Conservation (phyloP, 2,888 invertebrate species). For the Acheta domesticus region DNA sequence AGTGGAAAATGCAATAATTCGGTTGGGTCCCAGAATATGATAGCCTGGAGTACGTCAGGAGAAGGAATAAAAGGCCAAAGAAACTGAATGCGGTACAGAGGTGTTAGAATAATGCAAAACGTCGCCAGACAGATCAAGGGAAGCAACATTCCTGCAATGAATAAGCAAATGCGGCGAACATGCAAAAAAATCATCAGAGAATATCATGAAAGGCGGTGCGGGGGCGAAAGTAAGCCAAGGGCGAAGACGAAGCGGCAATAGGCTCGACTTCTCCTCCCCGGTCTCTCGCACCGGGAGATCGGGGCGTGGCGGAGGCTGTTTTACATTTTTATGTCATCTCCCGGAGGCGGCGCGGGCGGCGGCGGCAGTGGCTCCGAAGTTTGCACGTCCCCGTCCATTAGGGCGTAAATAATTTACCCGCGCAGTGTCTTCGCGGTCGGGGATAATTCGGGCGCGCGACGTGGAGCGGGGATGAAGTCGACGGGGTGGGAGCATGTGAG, state of each 20-base stretch:
- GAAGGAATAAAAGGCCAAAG: too few species aligned
- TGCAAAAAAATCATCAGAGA: too few species aligned
- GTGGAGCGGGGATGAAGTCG: too few species aligned
- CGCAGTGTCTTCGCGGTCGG: not conserved
- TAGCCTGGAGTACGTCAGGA: too few species aligned
- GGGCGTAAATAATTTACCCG: not conserved
- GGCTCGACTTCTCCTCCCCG: not conserved
- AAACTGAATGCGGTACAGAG: too few species aligned
- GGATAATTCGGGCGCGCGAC: not conserved
- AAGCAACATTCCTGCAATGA: too few species aligned
- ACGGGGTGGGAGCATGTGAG: not conserved
- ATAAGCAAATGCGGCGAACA: too few species aligned
- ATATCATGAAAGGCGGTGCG: not conserved
- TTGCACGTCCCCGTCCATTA: not conserved
- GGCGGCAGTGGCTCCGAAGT: not conserved
- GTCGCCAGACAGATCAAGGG: too few species aligned
- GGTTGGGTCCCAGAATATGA: too few species aligned
- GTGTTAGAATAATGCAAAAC: too few species aligned
- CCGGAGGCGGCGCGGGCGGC: not conserved
- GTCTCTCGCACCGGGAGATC: not conserved
- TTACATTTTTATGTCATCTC: not conserved
- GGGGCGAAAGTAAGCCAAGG: not conserved
- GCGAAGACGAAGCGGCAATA: not conserved
- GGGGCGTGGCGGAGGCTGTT: not conserved
- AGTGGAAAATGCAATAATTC: too few species aligned